Evolutionary conservation across 1,140 invertebrate genomes (phyloP).

Genomic region (Drosophila aff.): DNA sequence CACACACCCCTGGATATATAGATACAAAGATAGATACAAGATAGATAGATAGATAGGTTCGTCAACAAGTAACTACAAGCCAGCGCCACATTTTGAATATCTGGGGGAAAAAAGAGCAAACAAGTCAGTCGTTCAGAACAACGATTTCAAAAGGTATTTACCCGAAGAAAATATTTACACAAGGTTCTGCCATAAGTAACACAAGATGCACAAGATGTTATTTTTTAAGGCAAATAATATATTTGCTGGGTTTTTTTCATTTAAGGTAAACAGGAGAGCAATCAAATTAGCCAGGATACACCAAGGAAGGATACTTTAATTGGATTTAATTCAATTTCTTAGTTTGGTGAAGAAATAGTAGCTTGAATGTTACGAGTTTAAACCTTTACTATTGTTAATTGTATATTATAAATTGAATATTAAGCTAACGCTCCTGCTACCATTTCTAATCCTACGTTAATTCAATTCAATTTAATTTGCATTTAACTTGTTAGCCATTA

Average conservation of each 20-base stretch:
- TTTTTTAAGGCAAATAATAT: not conserved
- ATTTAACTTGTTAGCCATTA: too few species aligned
- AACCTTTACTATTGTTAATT: too few species aligned
- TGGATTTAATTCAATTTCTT: too few species aligned
- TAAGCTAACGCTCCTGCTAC: too few species aligned
- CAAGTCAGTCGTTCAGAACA: not conserved
- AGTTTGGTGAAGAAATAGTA: too few species aligned
- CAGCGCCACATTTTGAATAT: not conserved
- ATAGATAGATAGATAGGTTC: not conserved
- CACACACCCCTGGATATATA: not conserved
- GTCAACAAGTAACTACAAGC: constrained; percentile 14
- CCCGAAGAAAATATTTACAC: not conserved
- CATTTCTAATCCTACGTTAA: too few species aligned
- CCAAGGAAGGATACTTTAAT: too few species aligned
- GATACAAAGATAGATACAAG: not conserved
- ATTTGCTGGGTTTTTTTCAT: too few species aligned
- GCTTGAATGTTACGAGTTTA: too few species aligned
- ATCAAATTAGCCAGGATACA: not conserved
- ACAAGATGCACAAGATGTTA: not conserved
- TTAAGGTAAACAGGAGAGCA: not conserved
- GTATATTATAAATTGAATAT: too few species aligned
- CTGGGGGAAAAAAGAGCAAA: constrained; percentile 1
- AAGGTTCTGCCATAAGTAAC: not conserved
- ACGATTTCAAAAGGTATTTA: constrained; percentile 12
- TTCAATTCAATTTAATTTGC: too few species aligned